Conservation (phyloP, 2,888 invertebrate species). For the Ophraella communa region DNA sequence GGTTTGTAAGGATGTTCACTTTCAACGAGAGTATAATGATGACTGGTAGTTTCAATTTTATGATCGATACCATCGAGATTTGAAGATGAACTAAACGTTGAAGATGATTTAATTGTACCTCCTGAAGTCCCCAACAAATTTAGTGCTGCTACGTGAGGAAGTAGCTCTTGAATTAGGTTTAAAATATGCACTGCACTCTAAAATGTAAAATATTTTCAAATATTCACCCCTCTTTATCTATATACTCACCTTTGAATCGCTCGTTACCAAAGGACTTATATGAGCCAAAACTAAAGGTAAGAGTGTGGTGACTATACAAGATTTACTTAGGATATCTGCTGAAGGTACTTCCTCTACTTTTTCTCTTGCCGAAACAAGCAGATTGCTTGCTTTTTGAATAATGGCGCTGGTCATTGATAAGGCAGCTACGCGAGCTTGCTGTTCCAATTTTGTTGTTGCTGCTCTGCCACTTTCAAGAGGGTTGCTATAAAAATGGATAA, state of each 20-base stretch:
- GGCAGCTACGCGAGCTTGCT: constrained; percentile 72
- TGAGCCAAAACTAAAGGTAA: constrained; percentile 86
- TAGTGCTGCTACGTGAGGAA: constrained; percentile 87
- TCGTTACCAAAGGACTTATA: constrained; percentile 78
- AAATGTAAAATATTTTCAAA: constrained; percentile 45
- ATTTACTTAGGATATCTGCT: constrained; percentile 65
- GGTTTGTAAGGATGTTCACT: constrained; percentile 97
- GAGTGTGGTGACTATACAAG: constrained; percentile 73
- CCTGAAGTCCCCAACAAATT: constrained; percentile 67
- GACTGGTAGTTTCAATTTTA: constrained; percentile 71
- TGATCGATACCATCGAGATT: constrained; percentile 48
- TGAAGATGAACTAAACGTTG: constrained; percentile 45
- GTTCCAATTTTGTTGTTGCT: constrained; percentile 55
- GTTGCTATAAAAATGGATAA: constrained; percentile 50
- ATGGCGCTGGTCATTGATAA: constrained; percentile 80
- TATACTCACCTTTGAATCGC: constrained; percentile 77
- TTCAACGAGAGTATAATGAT: constrained; percentile 90
- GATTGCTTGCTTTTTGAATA: constrained; percentile 76
- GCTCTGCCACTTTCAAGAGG: constrained; percentile 56
- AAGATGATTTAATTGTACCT: constrained; percentile 49
- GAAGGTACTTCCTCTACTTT: constrained; percentile 68
- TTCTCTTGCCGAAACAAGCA: constrained; percentile 79
- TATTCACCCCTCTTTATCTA: too few relatives aligned
- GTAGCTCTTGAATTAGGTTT: constrained; percentile 82
- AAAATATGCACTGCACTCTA: constrained; percentile 87